Percentiles rank a stretch among this genome's conserved stretches.
Evolutionary conservation across 1,140 invertebrate genomes (phyloP).

Genomic region (Hypothenemus hampei): DNA sequence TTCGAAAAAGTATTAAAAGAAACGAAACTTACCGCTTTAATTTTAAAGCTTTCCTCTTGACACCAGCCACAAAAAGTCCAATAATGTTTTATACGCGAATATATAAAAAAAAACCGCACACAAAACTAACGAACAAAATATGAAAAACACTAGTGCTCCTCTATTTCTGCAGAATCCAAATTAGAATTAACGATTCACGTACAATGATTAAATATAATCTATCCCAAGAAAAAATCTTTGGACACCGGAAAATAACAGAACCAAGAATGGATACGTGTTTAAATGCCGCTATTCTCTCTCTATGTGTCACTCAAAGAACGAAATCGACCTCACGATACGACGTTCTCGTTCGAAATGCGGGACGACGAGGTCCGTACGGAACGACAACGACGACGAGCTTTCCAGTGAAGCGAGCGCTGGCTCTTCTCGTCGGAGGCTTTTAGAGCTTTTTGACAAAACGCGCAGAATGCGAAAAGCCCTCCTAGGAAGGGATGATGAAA

Average conservation of each 20-base stretch:
- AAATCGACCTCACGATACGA: neutral
- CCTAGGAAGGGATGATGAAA: slow-evolving; percentile 10
- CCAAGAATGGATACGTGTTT: too few relatives aligned
- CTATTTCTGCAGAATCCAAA: too few relatives aligned
- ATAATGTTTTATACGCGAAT: slow-evolving; percentile 11
- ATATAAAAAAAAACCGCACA: slow-evolving; percentile 13
- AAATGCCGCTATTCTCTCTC: too few relatives aligned
- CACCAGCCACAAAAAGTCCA: slow-evolving; percentile 6
- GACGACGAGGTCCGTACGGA: slow-evolving; percentile 11
- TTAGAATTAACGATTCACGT: too few relatives aligned
- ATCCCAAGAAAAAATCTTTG: too few relatives aligned
- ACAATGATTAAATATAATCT: too few relatives aligned
- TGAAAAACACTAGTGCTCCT: too few relatives aligned
- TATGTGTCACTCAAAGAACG: neutral
- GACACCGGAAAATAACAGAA: too few relatives aligned
- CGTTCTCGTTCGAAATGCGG: slow-evolving; percentile 8
- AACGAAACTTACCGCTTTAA: slow-evolving; percentile 32
- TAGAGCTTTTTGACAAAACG: slow-evolving; percentile 22
- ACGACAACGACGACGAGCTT: slow-evolving; percentile 4
- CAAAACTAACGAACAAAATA: slow-evolving; percentile 1
- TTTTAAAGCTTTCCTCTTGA: slow-evolving; percentile 24
- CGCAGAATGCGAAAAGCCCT: slow-evolving; percentile 20
- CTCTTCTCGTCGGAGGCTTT: slow-evolving; percentile 19
- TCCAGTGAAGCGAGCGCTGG: too few relatives aligned
- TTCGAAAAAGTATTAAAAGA: too few relatives aligned